phyloP scores from a whole-genome alignment of 2,888 invertebrate species.

The Scelioninae gen. 2 region DNA sequence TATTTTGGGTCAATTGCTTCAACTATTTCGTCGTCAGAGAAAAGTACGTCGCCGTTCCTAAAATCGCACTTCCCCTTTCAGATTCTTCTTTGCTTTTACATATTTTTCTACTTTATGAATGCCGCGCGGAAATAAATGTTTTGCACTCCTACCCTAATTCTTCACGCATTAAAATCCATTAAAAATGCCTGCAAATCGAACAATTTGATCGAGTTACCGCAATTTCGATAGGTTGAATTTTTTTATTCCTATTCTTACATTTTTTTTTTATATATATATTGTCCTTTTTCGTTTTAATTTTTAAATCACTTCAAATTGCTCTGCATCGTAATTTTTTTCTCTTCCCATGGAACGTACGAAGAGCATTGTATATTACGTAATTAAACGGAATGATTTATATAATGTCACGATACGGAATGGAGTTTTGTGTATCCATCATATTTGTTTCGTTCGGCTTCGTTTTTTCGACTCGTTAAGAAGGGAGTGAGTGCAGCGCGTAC shows the following conservation, averaged over 20 bases:
- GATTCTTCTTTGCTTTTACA: conserved; percentile 19
- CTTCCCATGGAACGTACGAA: too few species aligned
- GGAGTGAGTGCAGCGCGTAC: conserved; percentile 10
- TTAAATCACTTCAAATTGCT: too few species aligned
- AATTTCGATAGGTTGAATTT: too few species aligned
- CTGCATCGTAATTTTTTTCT: too few species aligned
- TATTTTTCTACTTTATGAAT: conserved; percentile 17
- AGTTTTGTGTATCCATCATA: conserved; percentile 16
- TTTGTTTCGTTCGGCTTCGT: conserved; percentile 20
- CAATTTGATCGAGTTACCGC: too few species aligned
- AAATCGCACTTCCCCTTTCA: conserved; percentile 21
- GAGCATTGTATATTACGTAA: too few species aligned
- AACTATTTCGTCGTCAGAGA: conserved; percentile 17
- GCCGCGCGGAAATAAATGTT: neutral
- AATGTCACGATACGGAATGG: too few species aligned
- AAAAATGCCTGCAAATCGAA: too few species aligned
- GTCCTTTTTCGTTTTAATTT: too few species aligned
- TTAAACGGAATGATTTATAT: too few species aligned
- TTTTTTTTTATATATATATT: too few species aligned
- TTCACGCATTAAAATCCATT: conserved; percentile 1
- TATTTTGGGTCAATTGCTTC: conserved; percentile 29
- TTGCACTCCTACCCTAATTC: neutral
- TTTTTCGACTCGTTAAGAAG: conserved; percentile 41
- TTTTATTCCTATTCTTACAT: too few species aligned
- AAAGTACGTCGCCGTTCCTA: conserved; percentile 18